phyloP scores from a whole-genome alignment of 2,888 invertebrate genomes.

The Eugnorisma glareosa region DNA sequence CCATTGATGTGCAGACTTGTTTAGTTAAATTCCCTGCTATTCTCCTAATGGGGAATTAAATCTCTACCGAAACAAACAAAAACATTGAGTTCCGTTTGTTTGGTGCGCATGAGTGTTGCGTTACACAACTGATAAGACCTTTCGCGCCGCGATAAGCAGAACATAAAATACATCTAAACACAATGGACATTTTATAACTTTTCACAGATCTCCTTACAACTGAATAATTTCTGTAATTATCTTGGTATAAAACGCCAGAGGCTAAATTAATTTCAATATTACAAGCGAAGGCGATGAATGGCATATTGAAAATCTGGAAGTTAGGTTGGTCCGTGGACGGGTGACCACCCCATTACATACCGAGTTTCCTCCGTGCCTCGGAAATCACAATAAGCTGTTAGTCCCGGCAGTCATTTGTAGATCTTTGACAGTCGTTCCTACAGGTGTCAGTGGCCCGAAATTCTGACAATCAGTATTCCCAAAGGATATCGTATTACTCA shows the following conservation, averaged over 20 bases:
- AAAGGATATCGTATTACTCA: too few relatives aligned
- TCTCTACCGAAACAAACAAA: background rate
- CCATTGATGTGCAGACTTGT: background rate
- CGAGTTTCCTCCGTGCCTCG: too few relatives aligned
- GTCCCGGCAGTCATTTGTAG: too few relatives aligned
- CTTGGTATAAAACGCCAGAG: background rate
- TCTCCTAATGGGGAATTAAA: background rate
- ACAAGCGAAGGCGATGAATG: background rate
- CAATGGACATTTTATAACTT: constrained; percentile 22
- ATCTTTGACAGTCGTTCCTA: too few relatives aligned
- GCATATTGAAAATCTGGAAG: background rate
- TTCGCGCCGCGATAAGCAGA: constrained; percentile 44
- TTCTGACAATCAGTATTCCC: too few relatives aligned
- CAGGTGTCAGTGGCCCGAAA: too few relatives aligned
- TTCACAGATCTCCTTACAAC: constrained; percentile 10
- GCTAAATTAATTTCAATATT: constrained; percentile 1
- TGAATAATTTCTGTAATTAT: background rate
- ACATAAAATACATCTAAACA: constrained; percentile 29
- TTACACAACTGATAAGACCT: constrained; percentile 45
- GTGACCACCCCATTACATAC: too few relatives aligned
- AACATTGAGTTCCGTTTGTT: constrained; percentile 14
- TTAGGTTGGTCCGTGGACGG: too few relatives aligned
- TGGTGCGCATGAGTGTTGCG: background rate
- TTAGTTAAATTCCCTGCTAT: background rate
- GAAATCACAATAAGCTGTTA: too few relatives aligned